These are phyloP conservation scores for Eospalax fontanierii DNA, from an alignment of 2,797 vertebrate species.

Conservation along the genomic window DNA sequence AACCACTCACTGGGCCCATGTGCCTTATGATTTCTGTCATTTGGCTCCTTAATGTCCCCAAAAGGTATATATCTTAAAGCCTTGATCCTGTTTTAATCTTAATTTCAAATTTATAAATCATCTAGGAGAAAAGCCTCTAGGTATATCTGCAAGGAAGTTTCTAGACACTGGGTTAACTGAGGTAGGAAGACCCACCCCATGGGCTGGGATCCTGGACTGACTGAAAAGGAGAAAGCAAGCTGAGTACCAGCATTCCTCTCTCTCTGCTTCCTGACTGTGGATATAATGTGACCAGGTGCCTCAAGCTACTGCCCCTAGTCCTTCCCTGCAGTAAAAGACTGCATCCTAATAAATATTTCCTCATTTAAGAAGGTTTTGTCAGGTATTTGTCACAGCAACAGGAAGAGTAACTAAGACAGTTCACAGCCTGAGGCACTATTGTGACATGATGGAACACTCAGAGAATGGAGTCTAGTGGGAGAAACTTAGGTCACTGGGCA, in stretches of 20 bases:
- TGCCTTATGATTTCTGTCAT: neutral
- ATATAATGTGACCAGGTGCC: no score
- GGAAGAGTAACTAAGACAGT: no score
- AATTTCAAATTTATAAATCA: neutral
- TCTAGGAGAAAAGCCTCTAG: neutral
- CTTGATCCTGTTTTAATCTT: neutral
- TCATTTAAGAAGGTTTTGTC: no score
- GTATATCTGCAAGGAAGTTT: neutral
- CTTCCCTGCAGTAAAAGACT: no score
- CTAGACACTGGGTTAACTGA: neutral
- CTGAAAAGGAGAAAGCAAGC: neutral
- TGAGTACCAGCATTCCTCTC: no score
- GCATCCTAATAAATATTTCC: no score
- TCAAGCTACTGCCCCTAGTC: no score
- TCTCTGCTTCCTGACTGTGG: no score
- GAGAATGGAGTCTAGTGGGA: neutral
- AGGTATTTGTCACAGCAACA: no score
- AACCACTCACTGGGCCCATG: neutral
- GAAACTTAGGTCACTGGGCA: neutral
- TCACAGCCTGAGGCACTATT: no score
- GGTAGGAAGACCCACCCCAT: neutral
- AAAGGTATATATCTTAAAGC: neutral
- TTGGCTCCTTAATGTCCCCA: neutral
- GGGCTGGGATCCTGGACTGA: neutral
- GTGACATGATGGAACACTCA: neutral